Evolutionary conservation across 2,888 invertebrate species (phyloP).

Genomic region (Diaphora mendica): DNA sequence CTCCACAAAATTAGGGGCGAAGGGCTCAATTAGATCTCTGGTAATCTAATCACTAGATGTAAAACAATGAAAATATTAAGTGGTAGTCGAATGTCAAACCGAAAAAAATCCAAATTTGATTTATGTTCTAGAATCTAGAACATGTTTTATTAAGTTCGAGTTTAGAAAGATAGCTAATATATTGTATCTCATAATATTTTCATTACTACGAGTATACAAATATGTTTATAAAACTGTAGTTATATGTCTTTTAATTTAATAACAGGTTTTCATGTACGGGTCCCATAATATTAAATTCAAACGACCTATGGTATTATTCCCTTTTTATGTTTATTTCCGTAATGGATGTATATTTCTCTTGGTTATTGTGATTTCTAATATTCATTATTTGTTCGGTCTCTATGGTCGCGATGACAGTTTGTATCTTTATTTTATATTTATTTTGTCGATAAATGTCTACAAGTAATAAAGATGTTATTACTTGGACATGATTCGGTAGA

Average conservation of each 20-base stretch:
- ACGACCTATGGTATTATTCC: conserved; percentile 1
- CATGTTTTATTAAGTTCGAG: neutral
- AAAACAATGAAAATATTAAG: too few species aligned
- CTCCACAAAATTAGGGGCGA: too few species aligned
- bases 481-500: neutral
- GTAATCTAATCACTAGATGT: too few species aligned
- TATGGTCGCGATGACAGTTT: conserved; percentile 43
- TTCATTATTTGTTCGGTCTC: conserved; percentile 32
- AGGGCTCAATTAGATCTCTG: too few species aligned
- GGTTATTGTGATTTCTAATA: conserved; percentile 35
- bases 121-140: neutral
- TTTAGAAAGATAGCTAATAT: too few species aligned
- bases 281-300: conserved; percentile 24
- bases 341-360: conserved; percentile 38
- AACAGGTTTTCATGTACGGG: conserved; percentile 32
- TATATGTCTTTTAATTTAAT: neutral
- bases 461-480: conserved; percentile 6
- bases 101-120: neutral
- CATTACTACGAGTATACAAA: neutral
- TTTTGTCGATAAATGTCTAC: conserved; percentile 2
- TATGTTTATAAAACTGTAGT: neutral
- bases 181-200: neutral
- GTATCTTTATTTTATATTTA: conserved; percentile 23
- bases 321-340: conserved; percentile 41
- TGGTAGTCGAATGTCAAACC: too few species aligned